Conservation (phyloP, 2,888 invertebrate species). For the Epinotia demarniana region DNA sequence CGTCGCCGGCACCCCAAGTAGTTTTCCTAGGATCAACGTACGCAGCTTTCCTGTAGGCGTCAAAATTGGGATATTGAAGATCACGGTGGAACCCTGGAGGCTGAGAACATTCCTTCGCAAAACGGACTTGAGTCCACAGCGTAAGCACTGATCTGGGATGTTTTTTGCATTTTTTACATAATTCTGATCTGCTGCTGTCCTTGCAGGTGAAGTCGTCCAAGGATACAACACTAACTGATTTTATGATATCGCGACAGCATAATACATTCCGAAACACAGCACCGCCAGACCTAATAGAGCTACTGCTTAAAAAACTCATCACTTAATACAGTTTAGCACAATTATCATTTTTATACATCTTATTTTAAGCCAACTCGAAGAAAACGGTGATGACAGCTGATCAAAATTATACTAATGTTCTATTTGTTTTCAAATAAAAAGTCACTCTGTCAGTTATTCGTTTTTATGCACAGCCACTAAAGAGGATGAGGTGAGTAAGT, state of each 20-base stretch:
- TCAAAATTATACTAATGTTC: constrained; percentile 16
- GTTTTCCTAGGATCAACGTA: constrained; percentile 67
- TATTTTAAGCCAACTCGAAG: constrained; percentile 15
- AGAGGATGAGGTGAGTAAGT: neutral
- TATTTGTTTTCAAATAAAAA: constrained; percentile 1
- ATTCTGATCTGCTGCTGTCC: constrained; percentile 30
- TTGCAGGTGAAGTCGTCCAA: constrained; percentile 37
- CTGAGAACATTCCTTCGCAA: constrained; percentile 55
- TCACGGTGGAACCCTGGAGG: constrained; percentile 71
- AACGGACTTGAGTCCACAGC: constrained; percentile 72
- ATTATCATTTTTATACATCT: constrained; percentile 15
- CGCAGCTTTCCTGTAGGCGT: constrained; percentile 68
- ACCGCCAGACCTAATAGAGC: constrained; percentile 53
- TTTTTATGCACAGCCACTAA: neutral
- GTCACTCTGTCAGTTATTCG: neutral
- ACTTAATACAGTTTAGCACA: constrained; percentile 12
- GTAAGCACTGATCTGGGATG: constrained; percentile 48
- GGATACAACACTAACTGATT: constrained; percentile 44
- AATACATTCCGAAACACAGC: constrained; percentile 53
- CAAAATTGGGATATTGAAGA: constrained; percentile 68
- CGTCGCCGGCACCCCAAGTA: constrained; percentile 66
- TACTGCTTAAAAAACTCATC: constrained; percentile 61
- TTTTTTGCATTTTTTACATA: constrained; percentile 42
- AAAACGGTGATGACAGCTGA: constrained; percentile 21
- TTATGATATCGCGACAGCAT: constrained; percentile 54